These are phyloP conservation scores for Scatophagus argus DNA, from an alignment of 2,113 vertebrate species.

Conservation along the genomic window DNA sequence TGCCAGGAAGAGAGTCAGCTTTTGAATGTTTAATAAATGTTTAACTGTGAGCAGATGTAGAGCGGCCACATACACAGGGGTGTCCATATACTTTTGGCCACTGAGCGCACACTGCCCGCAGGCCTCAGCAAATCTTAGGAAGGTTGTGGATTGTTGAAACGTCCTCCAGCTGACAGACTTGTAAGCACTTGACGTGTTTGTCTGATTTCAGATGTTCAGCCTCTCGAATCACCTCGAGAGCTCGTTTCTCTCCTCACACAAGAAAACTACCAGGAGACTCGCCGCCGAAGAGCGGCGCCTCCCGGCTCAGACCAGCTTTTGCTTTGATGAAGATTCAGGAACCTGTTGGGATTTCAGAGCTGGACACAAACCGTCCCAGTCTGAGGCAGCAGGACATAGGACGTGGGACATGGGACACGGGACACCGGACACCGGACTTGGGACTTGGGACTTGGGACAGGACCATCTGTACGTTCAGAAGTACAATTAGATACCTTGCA, in stretches of 20 bases:
- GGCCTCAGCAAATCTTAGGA: not conserved
- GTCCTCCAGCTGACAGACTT: constrained; percentile 26
- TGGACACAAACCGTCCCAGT: too few relatives aligned
- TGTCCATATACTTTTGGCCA: not conserved
- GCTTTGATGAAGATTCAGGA: constrained; percentile 33
- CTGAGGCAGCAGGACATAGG: too few relatives aligned
- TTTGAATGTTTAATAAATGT: too few relatives aligned
- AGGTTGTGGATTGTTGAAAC: not conserved
- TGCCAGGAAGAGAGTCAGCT: too few relatives aligned
- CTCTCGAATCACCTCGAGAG: constrained; percentile 30
- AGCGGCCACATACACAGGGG: not conserved
- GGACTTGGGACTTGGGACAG: too few relatives aligned
- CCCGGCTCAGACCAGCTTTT: not conserved
- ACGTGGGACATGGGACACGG: too few relatives aligned
- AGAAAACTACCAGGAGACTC: not conserved
- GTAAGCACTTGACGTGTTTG: constrained; percentile 22
- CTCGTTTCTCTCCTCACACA: not conserved
- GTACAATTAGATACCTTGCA: too few relatives aligned
- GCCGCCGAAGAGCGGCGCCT: not conserved
- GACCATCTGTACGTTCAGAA: too few relatives aligned
- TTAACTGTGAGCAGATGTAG: too few relatives aligned
- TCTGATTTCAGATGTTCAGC: constrained; percentile 25
- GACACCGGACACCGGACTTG: too few relatives aligned
- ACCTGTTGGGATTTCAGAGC: not conserved
- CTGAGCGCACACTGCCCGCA: not conserved